Evolutionary conservation across 2,888 invertebrate species (phyloP).

Genomic region (Spilarctia lutea): DNA sequence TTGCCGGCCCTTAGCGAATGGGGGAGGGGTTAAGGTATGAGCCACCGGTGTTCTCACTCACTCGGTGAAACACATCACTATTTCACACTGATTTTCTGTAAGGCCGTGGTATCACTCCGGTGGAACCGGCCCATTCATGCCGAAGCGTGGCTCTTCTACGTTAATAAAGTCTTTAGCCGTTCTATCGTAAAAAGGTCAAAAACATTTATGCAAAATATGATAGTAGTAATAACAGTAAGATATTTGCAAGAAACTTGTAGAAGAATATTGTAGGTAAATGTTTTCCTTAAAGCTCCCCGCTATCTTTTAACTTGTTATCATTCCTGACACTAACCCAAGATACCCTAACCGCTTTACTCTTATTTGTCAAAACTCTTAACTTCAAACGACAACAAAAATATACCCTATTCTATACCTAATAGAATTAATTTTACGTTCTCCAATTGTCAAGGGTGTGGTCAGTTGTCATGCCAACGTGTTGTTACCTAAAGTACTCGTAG

Average conservation of each 20-base stretch:
- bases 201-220: too few relatives aligned
- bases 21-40: too few relatives aligned
- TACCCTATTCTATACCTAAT: slow-evolving; percentile 26
- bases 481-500: slow-evolving; percentile 45
- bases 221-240: too few relatives aligned
- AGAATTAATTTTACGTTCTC: slow-evolving; percentile 34
- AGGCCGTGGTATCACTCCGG: too few relatives aligned
- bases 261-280: background rate
- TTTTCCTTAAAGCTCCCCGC: slow-evolving; percentile 39
- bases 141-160: too few relatives aligned
- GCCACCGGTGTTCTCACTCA: too few relatives aligned
- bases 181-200: too few relatives aligned
- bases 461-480: slow-evolving; percentile 48
- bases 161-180: too few relatives aligned
- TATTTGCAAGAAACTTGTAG: background rate
- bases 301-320: slow-evolving; percentile 57
- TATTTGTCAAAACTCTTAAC: slow-evolving; percentile 59
- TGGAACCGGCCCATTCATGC: too few relatives aligned
- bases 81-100: too few relatives aligned
- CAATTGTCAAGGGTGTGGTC: slow-evolving; percentile 26
- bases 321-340: slow-evolving; percentile 59
- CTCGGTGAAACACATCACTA: too few relatives aligned
- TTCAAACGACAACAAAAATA: slow-evolving; percentile 30
- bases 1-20: too few relatives aligned
- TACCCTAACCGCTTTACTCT: slow-evolving; percentile 61